Evolutionary conservation across 2,888 invertebrate genomes (phyloP), one percentile per base, ranked within the genome.

Genomic region (Drosophila vallismaia): DNA sequence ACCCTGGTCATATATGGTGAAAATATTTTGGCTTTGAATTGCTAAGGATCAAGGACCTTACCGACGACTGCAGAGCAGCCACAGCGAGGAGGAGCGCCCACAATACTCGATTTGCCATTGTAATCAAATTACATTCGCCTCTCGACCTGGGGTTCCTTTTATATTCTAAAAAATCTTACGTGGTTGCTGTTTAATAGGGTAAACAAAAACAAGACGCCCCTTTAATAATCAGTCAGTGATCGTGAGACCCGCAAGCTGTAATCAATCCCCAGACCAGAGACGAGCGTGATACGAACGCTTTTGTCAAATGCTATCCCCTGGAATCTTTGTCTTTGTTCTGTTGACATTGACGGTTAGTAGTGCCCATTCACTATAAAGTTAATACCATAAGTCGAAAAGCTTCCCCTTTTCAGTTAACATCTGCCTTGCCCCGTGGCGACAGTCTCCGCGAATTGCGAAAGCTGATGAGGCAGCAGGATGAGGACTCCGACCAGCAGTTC

Each of bases 281-380:
- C 60, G 72, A 68, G 52, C 83, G 83, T 76, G 83, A 71, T 67
- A 71, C 62, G 66, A 80, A 72, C 80, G 60, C 67, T 68, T 52
- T 52, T 64, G 49, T 67, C 10, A 56, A 59, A 70, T 63, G 66
- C 45, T 56, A 29, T 49, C 5, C 36, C 24, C 57, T 7, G 64
- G 64, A 14, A 45, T 49, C 56, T 12, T 64, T 26, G 40, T 63
- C 40, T 49, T 48, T 29, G 40, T 42, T 14, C 5, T 33, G 51
- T 14, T 77, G 7, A 33, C 71, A 24, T 3, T 69, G 58, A 60
- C 59, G 53, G 75, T 85, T 59, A 44, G 50, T 54, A n/a, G 54
- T 19, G 8, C 6, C 26, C 19, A 54, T 51, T 5, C 31, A 55
- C 9, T 10, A 26, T 51, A 12, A 38, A 33, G 38, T 26, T 44